phyloP scores from a whole-genome alignment of 2,888 invertebrate genomes.

The Aleiodes testaceus region DNA sequence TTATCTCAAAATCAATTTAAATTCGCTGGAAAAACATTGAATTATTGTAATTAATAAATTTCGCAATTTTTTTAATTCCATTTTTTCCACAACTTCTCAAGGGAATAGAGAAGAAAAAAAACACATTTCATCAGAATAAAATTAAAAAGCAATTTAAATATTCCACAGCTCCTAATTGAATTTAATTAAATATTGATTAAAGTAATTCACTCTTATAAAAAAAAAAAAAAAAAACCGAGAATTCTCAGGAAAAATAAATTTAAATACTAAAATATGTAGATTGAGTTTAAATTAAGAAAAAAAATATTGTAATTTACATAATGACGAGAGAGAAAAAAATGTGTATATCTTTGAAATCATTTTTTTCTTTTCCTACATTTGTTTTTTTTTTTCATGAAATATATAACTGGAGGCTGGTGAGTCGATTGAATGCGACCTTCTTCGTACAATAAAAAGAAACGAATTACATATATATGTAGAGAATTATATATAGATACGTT shows the following conservation, averaged over 20 bases:
- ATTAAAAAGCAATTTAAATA: conserved; percentile 43
- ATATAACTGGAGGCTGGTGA: conserved; percentile 60
- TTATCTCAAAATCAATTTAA: conserved; percentile 16
- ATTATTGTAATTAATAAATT: not conserved
- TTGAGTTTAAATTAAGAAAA: conserved; percentile 7
- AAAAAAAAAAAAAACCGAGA: conserved; percentile 24
- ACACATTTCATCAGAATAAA: conserved; percentile 39
- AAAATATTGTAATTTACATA: conserved; percentile 17
- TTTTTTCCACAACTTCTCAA: conserved; percentile 14
- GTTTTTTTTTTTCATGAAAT: conserved; percentile 26
- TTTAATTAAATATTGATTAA: conserved; percentile 23
- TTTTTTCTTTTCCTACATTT: not conserved
- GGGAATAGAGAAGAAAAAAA: conserved; percentile 28
- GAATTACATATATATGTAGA: conserved; percentile 49
- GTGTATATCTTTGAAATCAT: conserved; percentile 15
- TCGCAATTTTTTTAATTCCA: conserved; percentile 15
- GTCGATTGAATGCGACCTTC: conserved; percentile 70
- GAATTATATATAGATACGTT: conserved; percentile 41
- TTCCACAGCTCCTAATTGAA: conserved; percentile 38
- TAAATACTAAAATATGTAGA: conserved; percentile 36
- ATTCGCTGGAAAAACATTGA: not conserved
- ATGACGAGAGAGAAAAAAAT: conserved; percentile 14
- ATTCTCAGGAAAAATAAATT: conserved; percentile 39
- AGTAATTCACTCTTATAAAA: not conserved
- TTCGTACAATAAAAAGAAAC: conserved; percentile 62